Base-by-base conservation (phyloP, 2,888 invertebrate species). In the Eupithecia centaureata region DNA sequence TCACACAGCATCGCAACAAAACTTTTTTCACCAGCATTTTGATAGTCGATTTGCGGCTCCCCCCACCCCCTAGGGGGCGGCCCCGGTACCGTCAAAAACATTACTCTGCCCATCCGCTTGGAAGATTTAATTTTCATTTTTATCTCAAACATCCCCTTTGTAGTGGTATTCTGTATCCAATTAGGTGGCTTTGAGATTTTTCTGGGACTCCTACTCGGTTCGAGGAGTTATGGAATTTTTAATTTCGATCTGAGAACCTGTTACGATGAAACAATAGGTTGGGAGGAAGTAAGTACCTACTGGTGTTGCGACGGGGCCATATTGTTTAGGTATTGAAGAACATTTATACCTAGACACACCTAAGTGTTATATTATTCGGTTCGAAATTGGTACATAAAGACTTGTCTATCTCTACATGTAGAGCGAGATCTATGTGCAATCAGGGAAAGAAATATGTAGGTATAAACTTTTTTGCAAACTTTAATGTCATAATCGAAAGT, bases 51-150 rank as follows among this genome's bases (percentile, higher is more conserved):
- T 92, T 92, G 91, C 86, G 90, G 87, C 83, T 83, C 86, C 87
- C 77, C 67, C 67, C 73, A 47, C 70, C 70, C 73, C 35, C 61
- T 70, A 71, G 77, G 80, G 77, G 73, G 69, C 83, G 88, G 86
- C 89, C 85, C 84, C 86, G 85, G 84, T 86, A 89, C 91, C 93
- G 93, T 92, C 93, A 92, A 91, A 92, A 93, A 93, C 93, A 93
- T 93, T 92, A 92, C 92, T 91, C 89, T 90, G 91, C 88, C 84
- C 91, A 91, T 92, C 92, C 93, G 87, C 82, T 83, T 86, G 93
- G 93, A 94, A 94, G 93, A 94, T 93, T 94, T 94, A 93, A 94
- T 94, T 94, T 94, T 93, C 93, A 93, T 93, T 94, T 94, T 94
- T 93, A 93, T 93, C 93, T 93, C 89, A 92, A 93, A 92, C 92